Evolutionary conservation across 1,140 invertebrate genomes (phyloP).

Genomic region (Drosophila takahashii): DNA sequence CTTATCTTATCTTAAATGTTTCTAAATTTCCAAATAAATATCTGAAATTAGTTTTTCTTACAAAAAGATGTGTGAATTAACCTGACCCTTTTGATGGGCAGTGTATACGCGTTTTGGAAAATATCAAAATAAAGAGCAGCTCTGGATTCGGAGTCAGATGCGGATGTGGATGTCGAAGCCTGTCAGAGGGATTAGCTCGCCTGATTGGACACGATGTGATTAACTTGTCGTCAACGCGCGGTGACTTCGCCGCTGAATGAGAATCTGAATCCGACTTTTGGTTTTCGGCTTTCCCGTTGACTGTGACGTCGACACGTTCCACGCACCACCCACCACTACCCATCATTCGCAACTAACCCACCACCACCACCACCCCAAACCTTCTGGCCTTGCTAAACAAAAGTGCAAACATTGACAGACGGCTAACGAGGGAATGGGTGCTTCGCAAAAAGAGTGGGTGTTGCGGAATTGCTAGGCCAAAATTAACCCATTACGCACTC

Average conservation of each 20-base stretch:
- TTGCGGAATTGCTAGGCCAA: slow-evolving; percentile 35
- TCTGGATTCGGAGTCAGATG: neutral
- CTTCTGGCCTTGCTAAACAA: slow-evolving; percentile 37
- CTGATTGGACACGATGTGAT: slow-evolving; percentile 81
- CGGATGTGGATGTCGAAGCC: slow-evolving; percentile 24
- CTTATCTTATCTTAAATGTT: too few relatives aligned
- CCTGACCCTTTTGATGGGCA: neutral
- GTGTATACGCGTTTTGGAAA: neutral
- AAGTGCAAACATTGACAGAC: slow-evolving; percentile 58
- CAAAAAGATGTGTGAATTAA: neutral
- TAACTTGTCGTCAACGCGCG: slow-evolving; percentile 69
- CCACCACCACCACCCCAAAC: slow-evolving; percentile 1
- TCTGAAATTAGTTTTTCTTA: neutral
- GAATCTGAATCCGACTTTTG: slow-evolving; percentile 19
- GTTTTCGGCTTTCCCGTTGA: slow-evolving; percentile 1
- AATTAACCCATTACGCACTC: slow-evolving; percentile 82
- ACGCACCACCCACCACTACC: slow-evolving; percentile 1
- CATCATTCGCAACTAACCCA: slow-evolving; percentile 1
- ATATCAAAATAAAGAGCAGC: slow-evolving; percentile 28
- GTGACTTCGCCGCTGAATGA: slow-evolving; percentile 29
- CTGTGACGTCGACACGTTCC: slow-evolving; percentile 53
- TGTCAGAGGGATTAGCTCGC: slow-evolving; percentile 67
- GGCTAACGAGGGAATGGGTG: neutral
- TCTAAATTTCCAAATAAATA: too few relatives aligned
- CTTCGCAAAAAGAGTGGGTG: slow-evolving; percentile 3